phyloP scores from a whole-genome alignment of 1,140 invertebrate genomes.

The Bombus turneri region DNA sequence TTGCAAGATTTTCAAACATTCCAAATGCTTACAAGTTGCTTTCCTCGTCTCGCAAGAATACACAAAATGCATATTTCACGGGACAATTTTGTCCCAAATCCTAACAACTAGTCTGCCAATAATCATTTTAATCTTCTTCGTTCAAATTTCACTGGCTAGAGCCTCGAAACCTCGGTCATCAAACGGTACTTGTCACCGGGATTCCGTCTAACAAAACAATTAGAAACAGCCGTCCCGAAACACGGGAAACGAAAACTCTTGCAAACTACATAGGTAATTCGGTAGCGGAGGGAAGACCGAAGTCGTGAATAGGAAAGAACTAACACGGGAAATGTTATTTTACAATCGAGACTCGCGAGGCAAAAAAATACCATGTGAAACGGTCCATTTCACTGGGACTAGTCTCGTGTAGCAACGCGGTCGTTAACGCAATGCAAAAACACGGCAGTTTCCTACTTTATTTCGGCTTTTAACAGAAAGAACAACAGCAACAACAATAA shows the following conservation, averaged over 20 bases:
- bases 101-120: neutral
- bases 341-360: conserved; percentile 24
- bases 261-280: neutral
- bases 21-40: no score
- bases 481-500: conserved; percentile 49
- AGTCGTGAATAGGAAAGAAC: conserved; percentile 19
- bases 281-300: conserved; percentile 8
- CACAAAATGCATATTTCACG: no score
- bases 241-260: conserved; percentile 22
- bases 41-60: no score
- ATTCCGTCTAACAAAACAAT: conserved; percentile 15
- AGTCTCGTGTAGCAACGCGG: neutral
- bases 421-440: conserved; percentile 65
- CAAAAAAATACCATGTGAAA: conserved; percentile 52
- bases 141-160: neutral
- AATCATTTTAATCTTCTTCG: neutral
- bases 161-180: neutral
- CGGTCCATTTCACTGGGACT: conserved; percentile 57
- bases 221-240: conserved; percentile 33
- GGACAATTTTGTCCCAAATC: neutral
- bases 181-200: neutral
- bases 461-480: conserved; percentile 56
- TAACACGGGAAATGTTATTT: conserved; percentile 49
- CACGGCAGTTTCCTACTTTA: conserved; percentile 47
- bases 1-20: no score